Conservation (phyloP, 2,113 vertebrate genomes). For the Toxostoma redivivum region DNA sequence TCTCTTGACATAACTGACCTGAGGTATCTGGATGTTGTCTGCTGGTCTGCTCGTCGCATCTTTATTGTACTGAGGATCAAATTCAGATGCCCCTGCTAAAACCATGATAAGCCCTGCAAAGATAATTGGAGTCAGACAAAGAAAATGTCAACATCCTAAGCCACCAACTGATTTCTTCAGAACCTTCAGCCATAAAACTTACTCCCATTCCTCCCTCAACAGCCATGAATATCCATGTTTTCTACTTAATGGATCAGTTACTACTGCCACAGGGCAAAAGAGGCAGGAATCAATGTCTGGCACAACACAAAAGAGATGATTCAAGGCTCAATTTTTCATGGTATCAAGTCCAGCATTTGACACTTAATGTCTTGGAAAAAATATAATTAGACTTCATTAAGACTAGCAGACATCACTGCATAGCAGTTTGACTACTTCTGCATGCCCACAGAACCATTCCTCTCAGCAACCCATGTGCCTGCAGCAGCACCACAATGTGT, state of each 20-base stretch:
- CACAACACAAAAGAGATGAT: not conserved
- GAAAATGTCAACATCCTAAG: not conserved
- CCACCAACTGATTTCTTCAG: not conserved
- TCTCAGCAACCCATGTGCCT: not conserved
- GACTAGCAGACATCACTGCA: not conserved
- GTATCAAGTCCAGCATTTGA: not conserved
- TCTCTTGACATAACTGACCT: slow-evolving; percentile 73
- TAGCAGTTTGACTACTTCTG: not conserved
- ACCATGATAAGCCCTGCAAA: slow-evolving; percentile 91
- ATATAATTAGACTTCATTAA: not conserved
- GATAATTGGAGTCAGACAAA: not conserved
- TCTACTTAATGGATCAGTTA: not conserved
- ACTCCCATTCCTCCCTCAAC: not conserved
- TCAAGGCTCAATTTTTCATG: not conserved
- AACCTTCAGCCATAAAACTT: not conserved
- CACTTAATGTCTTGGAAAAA: not conserved
- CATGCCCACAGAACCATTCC: not conserved
- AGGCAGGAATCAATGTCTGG: not conserved
- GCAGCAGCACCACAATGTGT: fast-evolving
- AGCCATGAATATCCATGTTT: not conserved
- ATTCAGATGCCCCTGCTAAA: slow-evolving; percentile 94
- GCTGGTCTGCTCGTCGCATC: slow-evolving; percentile 95
- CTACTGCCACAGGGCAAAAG: not conserved
- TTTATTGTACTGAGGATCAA: slow-evolving; percentile 97
- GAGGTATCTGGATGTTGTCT: slow-evolving; percentile 95